Conservation (phyloP, 2,113 vertebrate genomes). For the Otis tarda region DNA sequence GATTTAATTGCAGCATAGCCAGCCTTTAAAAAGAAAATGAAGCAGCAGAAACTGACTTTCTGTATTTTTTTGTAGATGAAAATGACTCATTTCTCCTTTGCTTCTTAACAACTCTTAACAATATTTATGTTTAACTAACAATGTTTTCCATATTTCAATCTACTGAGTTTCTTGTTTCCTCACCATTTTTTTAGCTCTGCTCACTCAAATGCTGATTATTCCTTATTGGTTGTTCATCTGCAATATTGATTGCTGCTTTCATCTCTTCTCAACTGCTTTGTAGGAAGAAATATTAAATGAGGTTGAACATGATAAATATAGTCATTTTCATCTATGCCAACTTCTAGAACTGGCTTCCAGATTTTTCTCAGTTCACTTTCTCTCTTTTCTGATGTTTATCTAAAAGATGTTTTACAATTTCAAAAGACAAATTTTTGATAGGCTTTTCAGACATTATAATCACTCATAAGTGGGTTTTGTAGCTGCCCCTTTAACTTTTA, state of each 20-base stretch:
- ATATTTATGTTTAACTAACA: constrained; percentile 30
- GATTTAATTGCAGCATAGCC: background rate
- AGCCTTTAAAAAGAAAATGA: background rate
- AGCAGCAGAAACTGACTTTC: background rate
- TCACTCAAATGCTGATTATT: background rate
- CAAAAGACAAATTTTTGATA: background rate
- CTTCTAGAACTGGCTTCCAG: background rate
- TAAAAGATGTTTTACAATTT: background rate
- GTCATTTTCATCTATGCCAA: accelerated
- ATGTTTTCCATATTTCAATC: constrained; percentile 7
- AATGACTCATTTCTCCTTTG: constrained; percentile 1
- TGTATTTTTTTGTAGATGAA: background rate
- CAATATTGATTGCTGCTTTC: background rate
- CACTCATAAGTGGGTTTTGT: background rate
- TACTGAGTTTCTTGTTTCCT: background rate
- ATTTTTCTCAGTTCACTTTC: constrained; percentile 5
- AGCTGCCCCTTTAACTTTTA: background rate
- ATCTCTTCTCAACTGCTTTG: background rate
- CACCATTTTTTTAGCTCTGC: background rate
- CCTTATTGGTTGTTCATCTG: background rate
- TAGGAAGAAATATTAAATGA: background rate
- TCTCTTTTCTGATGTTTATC: background rate
- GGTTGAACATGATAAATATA: background rate
- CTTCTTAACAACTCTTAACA: background rate
- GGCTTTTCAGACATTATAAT: background rate